Base-by-base conservation (phyloP, 1,140 invertebrate species). In the Oscheius sp. region DNA sequence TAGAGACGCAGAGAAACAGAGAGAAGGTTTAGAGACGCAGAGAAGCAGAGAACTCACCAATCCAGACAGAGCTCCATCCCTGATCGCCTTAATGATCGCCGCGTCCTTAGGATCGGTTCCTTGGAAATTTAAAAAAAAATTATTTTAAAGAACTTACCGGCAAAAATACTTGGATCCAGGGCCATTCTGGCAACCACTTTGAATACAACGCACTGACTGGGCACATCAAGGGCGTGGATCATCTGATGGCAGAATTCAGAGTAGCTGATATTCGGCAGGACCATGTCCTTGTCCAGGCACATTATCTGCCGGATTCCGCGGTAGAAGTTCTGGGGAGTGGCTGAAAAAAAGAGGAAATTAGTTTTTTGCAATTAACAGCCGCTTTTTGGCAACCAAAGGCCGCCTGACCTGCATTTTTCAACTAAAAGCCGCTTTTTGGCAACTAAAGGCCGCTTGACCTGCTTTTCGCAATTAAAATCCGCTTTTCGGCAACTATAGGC, bases 201-300 rank as follows among this genome's bases (percentile, higher is more conserved):
- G 35, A 71, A 65, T 1, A 55, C 42, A 4, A 71, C 45, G 45
- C 28, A 23, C 36, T 64, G 69, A 32, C 52, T 49, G 4, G 23
- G 3, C 1, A 61, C 38, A 28, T 71, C 59, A 3, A 71, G 52
- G 2, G 46, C 69, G 10, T 64, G 29, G 1, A 71, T 36, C 15
- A 71, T 71, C 42, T 71, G 69, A n/a, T 49, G 34, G 13, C 35
- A 32, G 42, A 71, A 71, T 3, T 71, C 69, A 1, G 32, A 15
- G 26, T 61, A 71, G 1, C 36, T 26, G n/a, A 64, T 7, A 2
- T 35, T 10, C 4, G 46, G 62, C 10, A 71, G 61, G 3, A 71
- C 52, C 1, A 71, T n/a, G 1, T 42, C 31, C 20, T 71, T 71
- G 3, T 71, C 69, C 13, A 64, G 34, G 4, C 59, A 20, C 29